A percentile compares a stretch with the other conserved stretches of the same genome.
These are phyloP conservation scores for Catocala nupta DNA, from an alignment of 2,888 invertebrate genomes.

Conservation along the genomic window DNA sequence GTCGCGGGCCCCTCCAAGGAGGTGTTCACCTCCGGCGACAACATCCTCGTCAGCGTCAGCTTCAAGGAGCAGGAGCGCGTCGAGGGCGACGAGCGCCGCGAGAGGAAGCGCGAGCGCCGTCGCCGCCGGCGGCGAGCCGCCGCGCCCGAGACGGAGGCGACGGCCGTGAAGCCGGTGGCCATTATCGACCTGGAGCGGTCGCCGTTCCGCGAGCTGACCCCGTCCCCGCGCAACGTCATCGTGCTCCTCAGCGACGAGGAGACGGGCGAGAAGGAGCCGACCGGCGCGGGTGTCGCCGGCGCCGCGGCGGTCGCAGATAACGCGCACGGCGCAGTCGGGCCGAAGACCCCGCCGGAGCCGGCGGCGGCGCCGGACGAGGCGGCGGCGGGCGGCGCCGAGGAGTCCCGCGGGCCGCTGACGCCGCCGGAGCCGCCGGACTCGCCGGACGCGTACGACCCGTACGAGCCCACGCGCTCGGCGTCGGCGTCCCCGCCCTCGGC, in stretches of 20 bases:
- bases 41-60: conserved; percentile 96
- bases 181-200: conserved; percentile 95
- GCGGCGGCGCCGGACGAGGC: conserved; percentile 81
- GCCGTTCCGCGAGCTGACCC: conserved; percentile 93
- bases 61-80: conserved; percentile 90
- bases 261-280: conserved; percentile 81
- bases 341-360: conserved; percentile 88
- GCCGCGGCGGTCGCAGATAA: conserved; percentile 41
- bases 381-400: conserved; percentile 85
- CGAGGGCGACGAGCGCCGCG: conserved; percentile 56
- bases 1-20: conserved; percentile 91
- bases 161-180: conserved; percentile 91
- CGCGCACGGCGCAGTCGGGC: conserved; percentile 62
- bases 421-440: conserved; percentile 88
- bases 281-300: conserved; percentile 42
- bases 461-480: conserved; percentile 95
- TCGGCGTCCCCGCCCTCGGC: conserved; percentile 87
- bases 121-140: conserved; percentile 53
- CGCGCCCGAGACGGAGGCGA: conserved; percentile 85
- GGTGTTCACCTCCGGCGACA: conserved; percentile 97
- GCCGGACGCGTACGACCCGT: conserved; percentile 96
- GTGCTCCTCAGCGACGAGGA: conserved; percentile 94
- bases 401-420: conserved; percentile 91
- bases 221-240: conserved; percentile 93
- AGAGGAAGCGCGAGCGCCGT: conserved; percentile 42